Evolutionary conservation across 2,797 vertebrate species (phyloP).

Genomic region (Oreochromis grahami): DNA sequence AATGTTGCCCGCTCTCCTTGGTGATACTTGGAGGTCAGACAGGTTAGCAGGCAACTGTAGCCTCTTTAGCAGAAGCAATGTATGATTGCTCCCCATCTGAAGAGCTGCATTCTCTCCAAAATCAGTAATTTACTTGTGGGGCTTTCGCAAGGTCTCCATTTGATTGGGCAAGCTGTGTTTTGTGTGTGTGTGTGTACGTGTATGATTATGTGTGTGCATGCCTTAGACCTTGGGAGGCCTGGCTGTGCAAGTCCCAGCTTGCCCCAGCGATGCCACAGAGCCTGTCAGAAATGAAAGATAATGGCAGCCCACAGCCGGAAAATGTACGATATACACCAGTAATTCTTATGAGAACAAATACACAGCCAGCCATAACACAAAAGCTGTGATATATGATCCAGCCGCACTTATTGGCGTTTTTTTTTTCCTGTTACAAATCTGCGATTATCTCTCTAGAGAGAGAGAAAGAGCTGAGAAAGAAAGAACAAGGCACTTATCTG

Average conservation of each 20-base stretch:
- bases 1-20: neutral
- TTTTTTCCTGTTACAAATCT: slow-evolving; percentile 20
- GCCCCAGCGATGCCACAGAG: slow-evolving; percentile 63
- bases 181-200: slow-evolving; percentile 2
- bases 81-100: slow-evolving; percentile 59
- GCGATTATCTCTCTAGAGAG: neutral
- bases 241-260: slow-evolving; percentile 67
- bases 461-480: slow-evolving; percentile 1
- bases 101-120: slow-evolving; percentile 46
- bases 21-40: slow-evolving; percentile 45
- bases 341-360: slow-evolving; percentile 30
- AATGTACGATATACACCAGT: slow-evolving; percentile 5
- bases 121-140: slow-evolving; percentile 57
- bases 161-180: slow-evolving; percentile 56
- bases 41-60: slow-evolving; percentile 21
- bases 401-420: slow-evolving; percentile 6
- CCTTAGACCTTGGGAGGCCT: slow-evolving; percentile 76
- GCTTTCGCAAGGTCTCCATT: slow-evolving; percentile 34
- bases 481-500: slow-evolving; percentile 38
- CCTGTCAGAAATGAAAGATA: slow-evolving; percentile 64
- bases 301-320: slow-evolving; percentile 15
- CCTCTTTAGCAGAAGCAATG: slow-evolving; percentile 48
- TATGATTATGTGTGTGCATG: slow-evolving; percentile 41
- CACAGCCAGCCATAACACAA: slow-evolving; percentile 6
- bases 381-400: slow-evolving; percentile 41